These are phyloP conservation scores for Athalia rosae DNA, from an alignment of 2,888 invertebrate genomes.

Conservation along the genomic window DNA sequence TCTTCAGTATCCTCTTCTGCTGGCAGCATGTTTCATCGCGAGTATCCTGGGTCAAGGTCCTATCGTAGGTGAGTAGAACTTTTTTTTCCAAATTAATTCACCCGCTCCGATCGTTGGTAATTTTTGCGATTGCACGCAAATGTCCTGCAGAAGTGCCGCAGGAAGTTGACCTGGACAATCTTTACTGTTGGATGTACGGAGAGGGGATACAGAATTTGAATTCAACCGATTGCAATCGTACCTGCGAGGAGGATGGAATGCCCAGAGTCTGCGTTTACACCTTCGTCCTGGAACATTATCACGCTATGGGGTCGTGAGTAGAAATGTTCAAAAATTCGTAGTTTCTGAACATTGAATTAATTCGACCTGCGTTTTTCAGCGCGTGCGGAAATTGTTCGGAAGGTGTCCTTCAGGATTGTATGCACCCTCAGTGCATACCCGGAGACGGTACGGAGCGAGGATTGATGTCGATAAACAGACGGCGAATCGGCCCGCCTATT, in stretches of 20 bases:
- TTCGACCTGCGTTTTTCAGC: conserved; percentile 58
- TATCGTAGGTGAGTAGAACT: conserved; percentile 10
- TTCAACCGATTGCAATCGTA: conserved; percentile 30
- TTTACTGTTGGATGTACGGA: conserved; percentile 19
- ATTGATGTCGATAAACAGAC: conserved; percentile 74
- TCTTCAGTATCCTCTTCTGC: not conserved
- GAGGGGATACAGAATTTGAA: conserved; percentile 13
- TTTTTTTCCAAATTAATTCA: not conserved
- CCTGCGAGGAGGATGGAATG: conserved; percentile 45
- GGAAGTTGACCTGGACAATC: conserved; percentile 1
- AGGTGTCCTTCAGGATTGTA: conserved; percentile 70
- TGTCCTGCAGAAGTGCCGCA: conserved; percentile 1
- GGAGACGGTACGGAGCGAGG: conserved; percentile 74
- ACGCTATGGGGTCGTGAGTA: conserved; percentile 71
- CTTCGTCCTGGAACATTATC: conserved; percentile 73
- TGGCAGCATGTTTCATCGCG: conserved; percentile 2
- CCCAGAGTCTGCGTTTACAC: conserved; percentile 71
- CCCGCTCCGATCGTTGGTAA: not conserved
- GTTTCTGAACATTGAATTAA: not conserved
- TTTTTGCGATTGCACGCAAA: not conserved
- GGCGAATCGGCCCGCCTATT: conserved; percentile 74
- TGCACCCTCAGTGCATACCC: conserved; percentile 74
- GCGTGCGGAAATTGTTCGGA: conserved; percentile 74
- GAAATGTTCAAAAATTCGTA: conserved; percentile 11
- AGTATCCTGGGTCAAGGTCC: conserved; percentile 1